Conservation (phyloP, 92 coral and sea anemone genomes). For the Heteractis magnifica region DNA sequence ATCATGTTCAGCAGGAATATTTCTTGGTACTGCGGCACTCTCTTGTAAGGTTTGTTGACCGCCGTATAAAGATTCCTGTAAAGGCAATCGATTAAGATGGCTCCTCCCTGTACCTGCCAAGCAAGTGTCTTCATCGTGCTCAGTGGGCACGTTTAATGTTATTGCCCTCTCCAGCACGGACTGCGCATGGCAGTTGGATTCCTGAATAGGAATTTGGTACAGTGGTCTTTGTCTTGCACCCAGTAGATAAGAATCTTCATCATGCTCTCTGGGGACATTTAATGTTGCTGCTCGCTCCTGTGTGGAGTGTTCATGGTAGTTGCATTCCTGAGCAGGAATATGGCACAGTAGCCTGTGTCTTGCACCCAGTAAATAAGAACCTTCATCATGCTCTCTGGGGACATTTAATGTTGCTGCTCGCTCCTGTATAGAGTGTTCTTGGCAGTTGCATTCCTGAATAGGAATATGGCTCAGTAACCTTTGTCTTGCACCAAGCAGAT, state of each 20-base stretch:
- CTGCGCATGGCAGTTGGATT: neutral
- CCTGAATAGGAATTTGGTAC: neutral
- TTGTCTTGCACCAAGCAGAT: neutral
- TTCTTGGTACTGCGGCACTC: too few species aligned
- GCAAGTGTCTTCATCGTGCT: neutral
- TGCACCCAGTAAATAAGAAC: neutral
- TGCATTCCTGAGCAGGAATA: neutral
- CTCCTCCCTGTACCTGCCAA: neutral
- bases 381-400: neutral
- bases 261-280: conserved; percentile 1
- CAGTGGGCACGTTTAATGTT: neutral
- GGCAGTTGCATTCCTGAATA: neutral
- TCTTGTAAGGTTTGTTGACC: too few species aligned
- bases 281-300: neutral
- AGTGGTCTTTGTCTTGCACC: neutral
- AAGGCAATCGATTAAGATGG: neutral
- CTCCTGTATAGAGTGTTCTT: neutral
- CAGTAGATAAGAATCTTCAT: neutral
- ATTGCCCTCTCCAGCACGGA: neutral
- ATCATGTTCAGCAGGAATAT: too few species aligned
- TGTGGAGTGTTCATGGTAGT: neutral
- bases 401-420: neutral
- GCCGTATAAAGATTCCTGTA: too few species aligned
- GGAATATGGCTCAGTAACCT: neutral
- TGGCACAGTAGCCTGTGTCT: neutral